These are phyloP conservation scores for Callyntrura guangdongensis DNA, from an alignment of 2,888 invertebrate species.

Conservation along the genomic window DNA sequence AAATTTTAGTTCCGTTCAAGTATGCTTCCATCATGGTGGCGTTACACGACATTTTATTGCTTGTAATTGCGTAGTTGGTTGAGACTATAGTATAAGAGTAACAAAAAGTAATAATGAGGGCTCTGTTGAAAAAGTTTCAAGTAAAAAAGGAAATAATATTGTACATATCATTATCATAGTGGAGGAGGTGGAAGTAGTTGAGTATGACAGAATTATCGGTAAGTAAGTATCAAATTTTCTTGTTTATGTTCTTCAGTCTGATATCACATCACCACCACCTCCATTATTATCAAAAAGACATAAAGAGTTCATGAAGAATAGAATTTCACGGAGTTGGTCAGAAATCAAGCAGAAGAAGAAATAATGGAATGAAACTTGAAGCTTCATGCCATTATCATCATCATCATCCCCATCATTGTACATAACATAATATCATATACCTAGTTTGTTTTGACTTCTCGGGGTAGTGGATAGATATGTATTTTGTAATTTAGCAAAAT, in stretches of 20 bases:
- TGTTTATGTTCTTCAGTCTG: not conserved
- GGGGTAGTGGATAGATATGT: not conserved
- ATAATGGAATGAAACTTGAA: conserved; percentile 29
- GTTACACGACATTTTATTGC: not conserved
- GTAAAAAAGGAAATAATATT: not conserved
- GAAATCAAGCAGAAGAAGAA: conserved; percentile 43
- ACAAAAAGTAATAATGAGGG: not conserved
- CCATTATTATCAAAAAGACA: conserved; percentile 28
- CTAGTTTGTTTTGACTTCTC: not conserved
- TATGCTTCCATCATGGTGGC: too few relatives aligned
- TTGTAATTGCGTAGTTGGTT: not conserved
- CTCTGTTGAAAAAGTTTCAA: not conserved
- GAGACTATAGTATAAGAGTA: not conserved
- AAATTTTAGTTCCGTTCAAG: not conserved
- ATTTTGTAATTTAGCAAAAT: not conserved
- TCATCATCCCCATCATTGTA: not conserved
- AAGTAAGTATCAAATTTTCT: conserved; percentile 1
- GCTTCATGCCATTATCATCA: not conserved
- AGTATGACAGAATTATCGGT: not conserved
- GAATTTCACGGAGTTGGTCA: conserved; percentile 64
- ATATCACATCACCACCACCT: not conserved
- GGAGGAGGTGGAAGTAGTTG: not conserved
- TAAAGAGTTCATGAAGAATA: conserved; percentile 5
- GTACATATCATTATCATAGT: not conserved
- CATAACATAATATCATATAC: not conserved